Evolutionary conservation across 2,888 invertebrate species (phyloP), one percentile per base, ranked within the genome.

Genomic region (Eutolmus rufibarbis): DNA sequence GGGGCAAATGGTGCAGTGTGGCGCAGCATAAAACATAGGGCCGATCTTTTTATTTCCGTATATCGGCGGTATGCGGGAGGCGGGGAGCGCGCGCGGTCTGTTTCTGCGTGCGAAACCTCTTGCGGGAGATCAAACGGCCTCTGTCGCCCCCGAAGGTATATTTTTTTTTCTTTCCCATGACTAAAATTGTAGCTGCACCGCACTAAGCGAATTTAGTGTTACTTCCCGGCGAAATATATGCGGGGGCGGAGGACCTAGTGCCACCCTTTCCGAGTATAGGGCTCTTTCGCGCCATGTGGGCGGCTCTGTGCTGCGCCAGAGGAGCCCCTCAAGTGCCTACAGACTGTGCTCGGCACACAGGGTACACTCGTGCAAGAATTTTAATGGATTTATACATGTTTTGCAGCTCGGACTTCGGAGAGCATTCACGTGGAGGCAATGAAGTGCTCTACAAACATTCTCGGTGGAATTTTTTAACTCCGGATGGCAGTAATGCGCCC

Each of bases 381-480:
- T 76, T 76, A 76, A 76, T 76, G 76, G 76, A 76, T 76, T 76
- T 76, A 76, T 37, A 76, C 40, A 76, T 40, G 76, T 66, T 66
- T 66, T 66, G 37, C 34, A 40, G 37, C 37, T 76, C 76, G 76
- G 76, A 76, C 76, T 16, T 76, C 40, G 76, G 76, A 76, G 76
- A 76, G 76, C 76, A 76, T 76, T 76, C 76, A 76, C 76, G 76
- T 76, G 37, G 76, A 76, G 34, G 76, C 76, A 76, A 76, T 76
- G 76, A 76, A 76, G 76, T 76, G 76, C 76, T 76, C 40, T 34
- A 19, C 76, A 76, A 76, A 76, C 76, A 76, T 76, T 76, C 76
- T 76, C 76, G 76, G 37, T 37, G 76, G 37, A 76, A 76, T 40
- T 37, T 76, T 76, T 76, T 37, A 76, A 28, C 19, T 76, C 76